These are phyloP conservation scores for Entomobrya multifasciata DNA, from an alignment of 2,888 invertebrate species.

Conservation along the genomic window DNA sequence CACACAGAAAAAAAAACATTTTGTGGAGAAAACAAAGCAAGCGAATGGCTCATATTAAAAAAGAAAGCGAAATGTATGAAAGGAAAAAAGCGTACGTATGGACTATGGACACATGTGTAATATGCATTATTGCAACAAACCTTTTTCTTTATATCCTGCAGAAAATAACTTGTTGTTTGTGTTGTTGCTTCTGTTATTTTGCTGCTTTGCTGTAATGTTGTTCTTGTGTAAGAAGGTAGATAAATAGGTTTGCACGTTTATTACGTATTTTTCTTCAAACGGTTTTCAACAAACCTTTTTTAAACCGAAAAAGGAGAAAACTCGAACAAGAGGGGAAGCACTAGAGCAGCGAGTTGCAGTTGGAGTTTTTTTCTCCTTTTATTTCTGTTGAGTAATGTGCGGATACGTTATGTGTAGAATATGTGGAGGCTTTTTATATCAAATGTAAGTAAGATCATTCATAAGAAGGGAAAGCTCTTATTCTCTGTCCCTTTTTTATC, in stretches of 20 bases:
- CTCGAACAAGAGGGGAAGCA: slow-evolving; percentile 26
- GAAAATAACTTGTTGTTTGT: slow-evolving; percentile 49
- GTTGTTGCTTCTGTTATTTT: slow-evolving; percentile 29
- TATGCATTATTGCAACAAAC: slow-evolving; percentile 56
- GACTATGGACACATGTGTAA: too few relatives aligned
- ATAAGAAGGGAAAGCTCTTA: slow-evolving; percentile 24
- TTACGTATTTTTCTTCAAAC: slow-evolving; percentile 48
- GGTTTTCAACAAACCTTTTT: slow-evolving; percentile 51
- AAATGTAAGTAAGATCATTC: neutral
- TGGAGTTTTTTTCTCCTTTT: slow-evolving; percentile 10
- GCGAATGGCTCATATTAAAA: slow-evolving; percentile 7
- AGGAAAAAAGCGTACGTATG: neutral
- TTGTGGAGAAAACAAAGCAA: neutral
- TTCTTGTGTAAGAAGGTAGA: slow-evolving; percentile 44
- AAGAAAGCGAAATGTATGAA: neutral
- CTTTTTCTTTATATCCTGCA: slow-evolving; percentile 43
- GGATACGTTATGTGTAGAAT: neutral
- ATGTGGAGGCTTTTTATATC: slow-evolving; percentile 27
- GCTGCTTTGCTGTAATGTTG: neutral
- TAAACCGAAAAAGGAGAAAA: neutral
- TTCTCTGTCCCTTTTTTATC: neutral
- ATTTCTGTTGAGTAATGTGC: neutral
- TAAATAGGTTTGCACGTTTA: slow-evolving; percentile 49
- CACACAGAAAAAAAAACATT: slow-evolving; percentile 28
- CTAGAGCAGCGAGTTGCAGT: too few relatives aligned